Base-by-base conservation (phyloP, 2,888 invertebrate species). In the Agrypnus murinus region DNA sequence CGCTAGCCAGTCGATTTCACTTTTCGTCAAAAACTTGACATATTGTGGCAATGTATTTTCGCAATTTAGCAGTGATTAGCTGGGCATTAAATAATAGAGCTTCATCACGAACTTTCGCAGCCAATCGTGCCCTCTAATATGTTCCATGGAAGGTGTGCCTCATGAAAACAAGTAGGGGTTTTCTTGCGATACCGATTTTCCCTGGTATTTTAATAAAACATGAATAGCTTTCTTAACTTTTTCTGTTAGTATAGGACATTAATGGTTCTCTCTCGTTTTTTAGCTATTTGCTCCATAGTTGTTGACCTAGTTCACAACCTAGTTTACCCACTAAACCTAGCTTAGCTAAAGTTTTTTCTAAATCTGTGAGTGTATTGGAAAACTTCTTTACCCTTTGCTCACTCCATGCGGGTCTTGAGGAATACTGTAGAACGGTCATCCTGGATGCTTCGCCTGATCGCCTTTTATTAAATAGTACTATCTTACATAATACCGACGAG, bases 121-220 rank as follows among this genome's bases (percentile, higher is more conserved):
- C 10, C 63, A 63, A 32, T 34, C 63, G 36, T 63, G 63, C 8
- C 48, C 63, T 48, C 63, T 46, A 10, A 63, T 36, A 17, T 63
- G 50, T 17, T 14, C 43, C 17, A 10, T 31, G 9, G 46, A 46
- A 17, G 14, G 12, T 8, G 34, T 31, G 32, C 38, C 15, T 53
- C 65, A 55, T 2, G 65, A 40, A 40, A 65, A 65, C 8, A 65
- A 14, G 38, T 55, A 65, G 10, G 53, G 38, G 38, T 65, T 55
- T 32, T 48, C 45, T 5, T 12, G n/a, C 7, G 10, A 10, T 3
- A 40, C n/a, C 3, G n/a, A 40, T n/a, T n/a, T n/a, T 9, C 40
- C 40, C 8, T n/a, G 40, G 40, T 40, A n/a, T 4, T 9, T 3
- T n/a, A 40, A 40, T 40, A 40, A n/a, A 9, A 4, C 4, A 10